Conservation (phyloP, 2,888 invertebrate species). For the Xestia c-nigrum region DNA sequence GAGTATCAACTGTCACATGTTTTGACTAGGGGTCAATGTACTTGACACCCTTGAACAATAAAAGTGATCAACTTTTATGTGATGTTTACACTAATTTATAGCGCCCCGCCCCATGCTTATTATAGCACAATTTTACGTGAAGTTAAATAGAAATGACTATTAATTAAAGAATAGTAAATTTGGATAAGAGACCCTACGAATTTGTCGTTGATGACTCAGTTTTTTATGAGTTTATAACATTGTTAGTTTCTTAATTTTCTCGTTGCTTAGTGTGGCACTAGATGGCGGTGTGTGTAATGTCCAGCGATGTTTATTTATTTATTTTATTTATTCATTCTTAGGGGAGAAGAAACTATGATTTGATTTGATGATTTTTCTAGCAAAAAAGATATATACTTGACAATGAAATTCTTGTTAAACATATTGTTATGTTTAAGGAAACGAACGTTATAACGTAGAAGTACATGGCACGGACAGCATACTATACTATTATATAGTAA, state of each 20-base stretch:
- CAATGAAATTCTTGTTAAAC: not conserved
- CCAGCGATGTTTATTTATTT: no score
- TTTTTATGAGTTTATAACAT: not conserved
- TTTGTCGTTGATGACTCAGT: not conserved
- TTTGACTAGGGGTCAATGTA: conserved; percentile 67
- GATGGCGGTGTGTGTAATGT: no score
- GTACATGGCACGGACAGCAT: not conserved
- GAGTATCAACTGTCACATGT: conserved; percentile 25
- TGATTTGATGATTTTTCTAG: no score
- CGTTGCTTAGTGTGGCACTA: no score
- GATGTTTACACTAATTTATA: conserved; percentile 84
- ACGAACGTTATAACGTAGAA: not conserved
- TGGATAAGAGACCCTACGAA: conserved; percentile 1
- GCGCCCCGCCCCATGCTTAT: conserved; percentile 57
- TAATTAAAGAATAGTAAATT: conserved; percentile 29
- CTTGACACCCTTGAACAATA: conserved; percentile 73
- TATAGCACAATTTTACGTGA: conserved; percentile 31
- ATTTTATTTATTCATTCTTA: no score
- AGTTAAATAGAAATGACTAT: conserved; percentile 42
- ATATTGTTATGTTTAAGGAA: not conserved
- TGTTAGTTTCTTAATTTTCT: not conserved
- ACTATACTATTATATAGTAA: not conserved
- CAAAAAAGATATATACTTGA: not conserved
- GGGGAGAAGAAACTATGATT: not conserved
- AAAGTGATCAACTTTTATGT: conserved; percentile 79